A percentile compares a stretch with the other conserved stretches of the same genome.
phyloP scores from a whole-genome alignment of 2,797 vertebrate genomes.

The Thripadectes ignobilis region DNA sequence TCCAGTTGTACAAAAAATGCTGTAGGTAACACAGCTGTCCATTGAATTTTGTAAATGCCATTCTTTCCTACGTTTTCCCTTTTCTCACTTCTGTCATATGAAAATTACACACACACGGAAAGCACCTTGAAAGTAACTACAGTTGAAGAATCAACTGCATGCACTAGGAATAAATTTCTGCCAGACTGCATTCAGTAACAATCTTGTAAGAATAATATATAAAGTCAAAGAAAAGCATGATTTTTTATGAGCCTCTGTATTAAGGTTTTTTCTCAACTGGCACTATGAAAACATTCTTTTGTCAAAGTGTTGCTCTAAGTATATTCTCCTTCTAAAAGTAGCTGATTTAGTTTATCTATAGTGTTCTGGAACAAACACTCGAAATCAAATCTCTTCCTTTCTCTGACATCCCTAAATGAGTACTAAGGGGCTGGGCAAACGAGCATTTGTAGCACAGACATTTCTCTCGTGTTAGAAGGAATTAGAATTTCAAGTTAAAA shows the following conservation, averaged over 20 bases:
- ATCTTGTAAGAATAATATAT: background rate
- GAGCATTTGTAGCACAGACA: conserved; percentile 53
- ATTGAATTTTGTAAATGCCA: background rate
- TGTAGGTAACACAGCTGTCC: background rate
- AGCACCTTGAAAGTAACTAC: background rate
- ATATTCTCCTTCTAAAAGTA: background rate
- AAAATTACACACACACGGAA: background rate
- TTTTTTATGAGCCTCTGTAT: background rate
- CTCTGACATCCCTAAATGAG: background rate
- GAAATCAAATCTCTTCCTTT: background rate
- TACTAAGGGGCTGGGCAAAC: conserved; percentile 8
- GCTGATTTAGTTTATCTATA: background rate
- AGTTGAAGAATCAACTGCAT: background rate
- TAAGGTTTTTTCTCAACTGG: background rate
- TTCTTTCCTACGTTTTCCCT: background rate
- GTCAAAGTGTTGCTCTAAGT: background rate
- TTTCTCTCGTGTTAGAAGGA: conserved; percentile 36
- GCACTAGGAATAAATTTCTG: background rate
- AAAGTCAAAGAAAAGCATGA: background rate
- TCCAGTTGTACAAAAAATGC: background rate
- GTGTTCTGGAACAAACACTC: background rate
- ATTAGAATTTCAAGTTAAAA: conserved; percentile 58
- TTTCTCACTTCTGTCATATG: background rate
- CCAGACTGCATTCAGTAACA: background rate
- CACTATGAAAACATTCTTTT: background rate